Evolutionary conservation across 30 jellyfish, hydroid and myxozoan genomes (phyloP).

Genomic region (Cassiopea andromeda): DNA sequence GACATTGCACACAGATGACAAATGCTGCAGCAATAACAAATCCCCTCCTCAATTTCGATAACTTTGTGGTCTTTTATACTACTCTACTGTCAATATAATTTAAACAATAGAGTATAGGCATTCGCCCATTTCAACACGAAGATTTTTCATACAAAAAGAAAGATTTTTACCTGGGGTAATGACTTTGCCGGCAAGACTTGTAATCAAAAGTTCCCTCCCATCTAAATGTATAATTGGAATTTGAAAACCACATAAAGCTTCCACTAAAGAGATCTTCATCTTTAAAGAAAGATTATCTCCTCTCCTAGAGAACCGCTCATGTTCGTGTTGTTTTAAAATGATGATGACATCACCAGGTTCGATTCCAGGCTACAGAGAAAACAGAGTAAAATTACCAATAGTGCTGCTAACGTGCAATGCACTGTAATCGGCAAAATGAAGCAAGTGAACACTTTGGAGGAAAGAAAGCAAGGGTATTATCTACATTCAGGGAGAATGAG

Average conservation of each 20-base stretch:
- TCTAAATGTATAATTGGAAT: conserved; percentile 95
- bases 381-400: neutral
- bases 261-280: conserved; percentile 86
- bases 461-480: too few species aligned
- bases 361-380: conserved; percentile 78
- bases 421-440: too few species aligned
- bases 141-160: neutral
- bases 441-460: too few species aligned
- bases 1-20: too few species aligned
- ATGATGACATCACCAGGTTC: conserved; percentile 98
- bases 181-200: conserved; percentile 84
- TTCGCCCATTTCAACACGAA: neutral
- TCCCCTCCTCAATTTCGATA: too few species aligned
- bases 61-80: too few species aligned
- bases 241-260: conserved; percentile 96
- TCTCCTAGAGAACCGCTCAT: conserved; percentile 79
- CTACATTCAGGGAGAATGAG: too few species aligned
- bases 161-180: conserved; percentile 89
- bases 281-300: conserved; percentile 87
- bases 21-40: too few species aligned
- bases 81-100: too few species aligned
- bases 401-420: neutral
- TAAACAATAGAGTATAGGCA: too few species aligned
- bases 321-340: conserved; percentile 81
- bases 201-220: conserved; percentile 87